Evolutionary conservation across 1,140 invertebrate genomes (phyloP).

Genomic region (Ruditapes philippinarum): DNA sequence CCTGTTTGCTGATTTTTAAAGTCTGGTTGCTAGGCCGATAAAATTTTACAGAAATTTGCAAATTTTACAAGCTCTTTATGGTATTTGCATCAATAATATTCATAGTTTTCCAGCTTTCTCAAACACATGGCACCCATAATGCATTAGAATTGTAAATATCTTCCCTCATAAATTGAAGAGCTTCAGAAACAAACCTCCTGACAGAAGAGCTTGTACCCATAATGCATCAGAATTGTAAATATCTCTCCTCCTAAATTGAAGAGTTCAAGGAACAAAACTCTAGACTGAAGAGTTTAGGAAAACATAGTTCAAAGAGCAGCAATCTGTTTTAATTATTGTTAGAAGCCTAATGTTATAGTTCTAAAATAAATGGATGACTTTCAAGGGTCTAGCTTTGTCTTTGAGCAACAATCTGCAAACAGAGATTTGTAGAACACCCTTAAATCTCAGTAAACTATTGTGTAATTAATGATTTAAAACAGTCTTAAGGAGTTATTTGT

Average conservation of each 20-base stretch:
- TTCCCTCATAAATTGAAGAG: background rate
- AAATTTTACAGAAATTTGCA: too few relatives aligned
- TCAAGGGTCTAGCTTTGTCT: background rate
- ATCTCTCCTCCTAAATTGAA: background rate
- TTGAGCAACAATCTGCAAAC: background rate
- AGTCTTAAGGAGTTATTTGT: too few relatives aligned
- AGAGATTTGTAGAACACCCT: too few relatives aligned
- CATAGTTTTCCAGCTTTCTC: conserved; percentile 1
- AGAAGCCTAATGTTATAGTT: background rate
- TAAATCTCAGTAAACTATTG: too few relatives aligned
- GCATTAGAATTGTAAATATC: background rate
- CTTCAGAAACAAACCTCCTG: background rate
- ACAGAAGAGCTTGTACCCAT: conserved; percentile 1
- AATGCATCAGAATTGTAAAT: background rate
- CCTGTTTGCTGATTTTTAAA: too few relatives aligned
- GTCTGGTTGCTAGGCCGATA: too few relatives aligned
- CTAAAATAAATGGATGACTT: background rate
- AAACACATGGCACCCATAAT: conserved; percentile 23
- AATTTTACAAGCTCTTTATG: background rate
- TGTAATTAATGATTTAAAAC: too few relatives aligned
- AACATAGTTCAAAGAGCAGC: background rate
- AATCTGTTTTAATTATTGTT: background rate
- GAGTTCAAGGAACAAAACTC: background rate
- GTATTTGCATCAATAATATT: conserved; percentile 26
- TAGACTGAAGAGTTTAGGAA: background rate